phyloP scores from a whole-genome alignment of 1,140 invertebrate species.

The Trichogramma pretiosum region DNA sequence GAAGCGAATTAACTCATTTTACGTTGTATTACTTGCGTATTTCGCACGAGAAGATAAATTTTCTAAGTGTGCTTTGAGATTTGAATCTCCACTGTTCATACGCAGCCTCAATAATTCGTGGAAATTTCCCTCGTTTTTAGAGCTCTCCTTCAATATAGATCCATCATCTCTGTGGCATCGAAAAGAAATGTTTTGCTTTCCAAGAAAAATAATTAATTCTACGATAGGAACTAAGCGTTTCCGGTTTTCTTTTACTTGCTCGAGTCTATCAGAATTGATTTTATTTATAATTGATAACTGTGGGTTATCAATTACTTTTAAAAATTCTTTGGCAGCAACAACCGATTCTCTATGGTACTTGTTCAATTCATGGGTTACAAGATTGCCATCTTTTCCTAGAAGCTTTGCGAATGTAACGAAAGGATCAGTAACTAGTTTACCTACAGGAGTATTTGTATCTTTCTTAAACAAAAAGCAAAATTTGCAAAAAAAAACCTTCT shows the following conservation, averaged over 20 bases:
- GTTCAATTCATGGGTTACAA: neutral
- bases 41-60: constrained; percentile 14
- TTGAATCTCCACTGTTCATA: too few relatives aligned
- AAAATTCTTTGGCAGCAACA: neutral
- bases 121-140: too few relatives aligned
- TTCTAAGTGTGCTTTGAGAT: too few relatives aligned
- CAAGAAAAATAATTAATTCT: constrained; percentile 21
- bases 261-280: constrained; percentile 1
- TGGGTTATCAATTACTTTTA: neutral
- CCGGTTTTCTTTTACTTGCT: constrained; percentile 22
- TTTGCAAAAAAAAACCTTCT: too few relatives aligned
- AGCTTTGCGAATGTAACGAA: too few relatives aligned
- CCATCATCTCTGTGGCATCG: constrained; percentile 24
- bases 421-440: too few relatives aligned
- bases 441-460: too few relatives aligned
- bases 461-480: too few relatives aligned
- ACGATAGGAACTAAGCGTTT: constrained; percentile 20
- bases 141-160: too few relatives aligned
- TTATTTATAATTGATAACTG: neutral
- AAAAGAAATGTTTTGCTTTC: constrained; percentile 24
- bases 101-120: too few relatives aligned
- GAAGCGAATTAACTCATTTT: constrained; percentile 27
- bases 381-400: neutral
- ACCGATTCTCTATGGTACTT: neutral
- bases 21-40: constrained; percentile 25